Percentiles rank a stretch among this genome's conserved stretches.
phyloP scores from a whole-genome alignment of 2,888 invertebrate genomes.

The Blomia tropicalis region DNA sequence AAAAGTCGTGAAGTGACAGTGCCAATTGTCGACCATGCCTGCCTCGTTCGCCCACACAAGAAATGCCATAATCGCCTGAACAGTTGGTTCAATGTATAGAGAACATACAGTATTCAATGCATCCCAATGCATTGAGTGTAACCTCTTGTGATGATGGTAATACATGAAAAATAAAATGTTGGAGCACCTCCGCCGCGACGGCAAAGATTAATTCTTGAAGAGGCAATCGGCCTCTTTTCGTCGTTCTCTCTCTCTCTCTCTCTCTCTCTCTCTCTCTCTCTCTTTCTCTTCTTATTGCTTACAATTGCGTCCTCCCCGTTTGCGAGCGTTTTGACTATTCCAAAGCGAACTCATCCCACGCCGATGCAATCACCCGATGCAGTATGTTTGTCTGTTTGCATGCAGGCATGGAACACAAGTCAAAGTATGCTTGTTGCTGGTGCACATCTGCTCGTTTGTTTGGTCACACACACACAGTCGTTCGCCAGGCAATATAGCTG shows the following conservation, averaged over 20 bases:
- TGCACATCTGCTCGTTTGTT: background rate
- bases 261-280: too few species aligned
- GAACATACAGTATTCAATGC: too few species aligned
- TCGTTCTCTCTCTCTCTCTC: background rate
- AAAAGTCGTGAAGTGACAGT: background rate
- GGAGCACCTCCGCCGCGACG: background rate
- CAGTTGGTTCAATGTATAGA: too few species aligned
- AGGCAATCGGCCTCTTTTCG: background rate
- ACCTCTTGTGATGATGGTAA: too few species aligned
- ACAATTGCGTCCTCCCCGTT: too few species aligned
- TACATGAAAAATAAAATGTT: background rate
- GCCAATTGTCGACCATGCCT: constrained; percentile 5
- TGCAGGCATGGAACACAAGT: background rate
- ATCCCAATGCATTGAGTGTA: background rate
- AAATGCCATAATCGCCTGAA: background rate
- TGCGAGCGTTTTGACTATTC: too few species aligned
- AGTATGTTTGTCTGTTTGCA: too few species aligned
- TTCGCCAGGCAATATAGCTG: background rate
- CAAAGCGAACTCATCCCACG: background rate
- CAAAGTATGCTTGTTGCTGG: background rate
- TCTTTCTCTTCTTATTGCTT: too few species aligned
- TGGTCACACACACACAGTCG: too few species aligned
- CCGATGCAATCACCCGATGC: too few species aligned
- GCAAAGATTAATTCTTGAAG: background rate
- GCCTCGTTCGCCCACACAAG: constrained; percentile 14